Conservation (phyloP, 2,797 vertebrate species). For the Kryptopterus vitreolus region DNA sequence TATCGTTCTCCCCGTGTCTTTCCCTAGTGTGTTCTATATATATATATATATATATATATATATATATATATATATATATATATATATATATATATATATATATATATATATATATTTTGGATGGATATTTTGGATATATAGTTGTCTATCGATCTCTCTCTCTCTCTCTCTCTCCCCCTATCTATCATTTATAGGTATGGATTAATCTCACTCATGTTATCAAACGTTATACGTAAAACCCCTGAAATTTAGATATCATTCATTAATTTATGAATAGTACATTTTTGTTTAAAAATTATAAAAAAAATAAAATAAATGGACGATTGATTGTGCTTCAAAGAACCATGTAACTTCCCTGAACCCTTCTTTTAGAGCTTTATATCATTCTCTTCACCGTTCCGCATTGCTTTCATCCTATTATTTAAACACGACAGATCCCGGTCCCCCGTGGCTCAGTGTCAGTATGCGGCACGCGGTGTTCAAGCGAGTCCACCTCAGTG, state of each 20-base stretch:
- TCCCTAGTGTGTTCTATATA: no score
- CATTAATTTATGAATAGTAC: no score
- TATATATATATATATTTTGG: no score
- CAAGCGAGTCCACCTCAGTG: constrained; percentile 44
- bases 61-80: no score
- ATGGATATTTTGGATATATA: no score
- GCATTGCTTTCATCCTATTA: neutral
- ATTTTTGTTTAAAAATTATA: neutral
- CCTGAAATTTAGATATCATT: neutral
- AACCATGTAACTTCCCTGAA: neutral
- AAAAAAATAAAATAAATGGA: neutral
- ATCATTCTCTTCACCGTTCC: neutral
- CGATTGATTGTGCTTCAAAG: neutral
- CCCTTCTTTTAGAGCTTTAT: neutral
- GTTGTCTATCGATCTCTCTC: no score
- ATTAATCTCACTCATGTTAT: neutral
- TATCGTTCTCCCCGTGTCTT: no score
- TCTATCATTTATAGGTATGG: neutral
- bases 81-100: no score
- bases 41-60: no score
- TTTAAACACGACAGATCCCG: neutral
- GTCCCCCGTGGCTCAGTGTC: neutral
- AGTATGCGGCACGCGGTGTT: constrained; percentile 14
- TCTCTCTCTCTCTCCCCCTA: no score
- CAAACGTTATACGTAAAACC: neutral